Conservation (phyloP, 2,797 vertebrate genomes). For the Gallirallus australis region DNA sequence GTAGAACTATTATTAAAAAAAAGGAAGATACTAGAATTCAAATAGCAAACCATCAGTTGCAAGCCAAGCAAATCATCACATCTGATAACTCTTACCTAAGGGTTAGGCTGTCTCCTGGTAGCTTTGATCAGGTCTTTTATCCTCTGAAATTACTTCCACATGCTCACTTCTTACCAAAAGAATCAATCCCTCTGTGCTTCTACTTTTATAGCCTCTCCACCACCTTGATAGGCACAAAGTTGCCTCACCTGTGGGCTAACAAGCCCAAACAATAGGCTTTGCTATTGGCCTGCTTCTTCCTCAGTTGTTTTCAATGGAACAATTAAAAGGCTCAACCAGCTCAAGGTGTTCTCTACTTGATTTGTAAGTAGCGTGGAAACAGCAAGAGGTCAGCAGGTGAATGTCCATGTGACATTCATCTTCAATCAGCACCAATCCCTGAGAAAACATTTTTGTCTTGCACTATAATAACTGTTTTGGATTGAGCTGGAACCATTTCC, state of each 20-base stretch:
- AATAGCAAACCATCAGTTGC: not conserved
- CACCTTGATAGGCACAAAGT: not conserved
- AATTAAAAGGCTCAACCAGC: not conserved
- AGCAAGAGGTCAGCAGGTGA: not conserved
- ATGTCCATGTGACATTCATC: not conserved
- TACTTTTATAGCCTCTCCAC: not conserved
- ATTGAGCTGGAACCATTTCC: not conserved
- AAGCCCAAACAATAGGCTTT: not conserved
- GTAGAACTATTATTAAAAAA: not conserved
- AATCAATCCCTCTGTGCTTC: accelerated
- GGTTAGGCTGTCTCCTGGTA: no score
- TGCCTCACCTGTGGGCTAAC: not conserved
- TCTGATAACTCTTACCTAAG: not conserved
- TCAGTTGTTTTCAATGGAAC: not conserved
- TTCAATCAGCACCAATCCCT: not conserved
- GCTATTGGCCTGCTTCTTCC: not conserved
- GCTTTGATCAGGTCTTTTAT: no score
- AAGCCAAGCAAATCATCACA: not conserved
- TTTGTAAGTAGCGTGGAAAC: not conserved
- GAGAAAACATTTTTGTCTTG: not conserved
- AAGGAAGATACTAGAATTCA: not conserved
- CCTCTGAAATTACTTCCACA: not conserved
- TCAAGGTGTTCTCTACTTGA: not conserved
- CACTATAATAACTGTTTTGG: not conserved
- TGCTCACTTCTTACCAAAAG: not conserved